phyloP scores from a whole-genome alignment of 2,113 vertebrate genomes.

The Accipiter virgatus region DNA sequence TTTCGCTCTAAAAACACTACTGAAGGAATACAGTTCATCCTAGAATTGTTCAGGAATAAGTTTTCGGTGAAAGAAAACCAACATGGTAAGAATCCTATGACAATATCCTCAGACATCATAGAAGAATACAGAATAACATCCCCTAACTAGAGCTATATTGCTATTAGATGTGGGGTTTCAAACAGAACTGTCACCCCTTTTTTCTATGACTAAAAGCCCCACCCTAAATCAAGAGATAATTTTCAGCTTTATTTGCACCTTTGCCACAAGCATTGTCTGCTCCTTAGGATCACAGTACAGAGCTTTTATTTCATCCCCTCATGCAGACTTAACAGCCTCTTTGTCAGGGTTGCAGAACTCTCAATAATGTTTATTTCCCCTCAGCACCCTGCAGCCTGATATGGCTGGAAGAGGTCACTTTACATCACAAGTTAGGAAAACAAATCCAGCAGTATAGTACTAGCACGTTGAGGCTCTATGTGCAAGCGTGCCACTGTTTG shows the following conservation, averaged over 20 bases:
- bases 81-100: background rate
- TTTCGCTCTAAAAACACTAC: background rate
- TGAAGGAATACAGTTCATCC: background rate
- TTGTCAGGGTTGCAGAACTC: background rate
- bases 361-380: background rate
- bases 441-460: background rate
- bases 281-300: background rate
- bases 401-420: background rate
- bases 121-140: background rate
- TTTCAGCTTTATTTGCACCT: background rate
- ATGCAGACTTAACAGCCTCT: background rate
- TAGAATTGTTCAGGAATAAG: background rate
- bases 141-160: background rate
- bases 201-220: background rate
- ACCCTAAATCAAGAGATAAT: background rate
- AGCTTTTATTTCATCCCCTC: background rate
- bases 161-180: background rate
- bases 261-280: background rate
- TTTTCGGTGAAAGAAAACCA: background rate
- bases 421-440: background rate
- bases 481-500: accelerated
- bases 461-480: background rate
- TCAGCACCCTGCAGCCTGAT: background rate
- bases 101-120: background rate
- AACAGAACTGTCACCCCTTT: background rate